phyloP scores from a whole-genome alignment of 2,113 vertebrate species.

The Cinclus mexicanus region DNA sequence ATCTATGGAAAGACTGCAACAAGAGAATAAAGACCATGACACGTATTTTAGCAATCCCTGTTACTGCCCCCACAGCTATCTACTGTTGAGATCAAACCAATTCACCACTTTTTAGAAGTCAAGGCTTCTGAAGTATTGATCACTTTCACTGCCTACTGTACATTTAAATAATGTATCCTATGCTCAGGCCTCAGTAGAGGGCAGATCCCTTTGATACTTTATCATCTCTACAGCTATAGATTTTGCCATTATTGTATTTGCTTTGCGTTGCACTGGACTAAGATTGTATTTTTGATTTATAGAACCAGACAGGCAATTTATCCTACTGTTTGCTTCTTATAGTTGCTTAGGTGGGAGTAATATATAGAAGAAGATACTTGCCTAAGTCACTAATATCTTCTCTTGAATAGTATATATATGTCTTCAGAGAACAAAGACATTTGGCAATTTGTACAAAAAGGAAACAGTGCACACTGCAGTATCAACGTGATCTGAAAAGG shows the following conservation, averaged over 20 bases:
- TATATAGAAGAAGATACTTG: conserved; percentile 38
- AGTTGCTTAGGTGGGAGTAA: conserved; percentile 59
- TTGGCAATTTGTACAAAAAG: not conserved
- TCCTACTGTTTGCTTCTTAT: conserved; percentile 67
- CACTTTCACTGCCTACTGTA: conserved; percentile 29
- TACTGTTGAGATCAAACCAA: not conserved
- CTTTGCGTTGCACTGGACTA: conserved; percentile 48
- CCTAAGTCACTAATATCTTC: conserved; percentile 56
- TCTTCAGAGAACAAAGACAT: not conserved
- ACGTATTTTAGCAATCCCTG: not conserved
- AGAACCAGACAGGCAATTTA: conserved; percentile 67
- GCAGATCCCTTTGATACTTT: conserved; percentile 31
- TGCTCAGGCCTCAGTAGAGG: conserved; percentile 19
- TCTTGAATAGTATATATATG: conserved; percentile 14
- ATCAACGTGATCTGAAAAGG: not conserved
- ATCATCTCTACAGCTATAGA: conserved; percentile 70
- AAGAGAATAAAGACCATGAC: not conserved
- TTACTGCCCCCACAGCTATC: not conserved
- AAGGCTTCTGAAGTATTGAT: conserved; percentile 48
- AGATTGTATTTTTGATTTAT: conserved; percentile 73
- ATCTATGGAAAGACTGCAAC: not conserved
- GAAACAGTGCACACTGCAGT: not conserved
- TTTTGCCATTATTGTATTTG: conserved; percentile 74
- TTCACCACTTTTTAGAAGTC: not conserved
- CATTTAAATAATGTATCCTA: conserved; percentile 64